phyloP scores from a whole-genome alignment of 2,113 vertebrate genomes.

The Notarius quadriscutis region DNA sequence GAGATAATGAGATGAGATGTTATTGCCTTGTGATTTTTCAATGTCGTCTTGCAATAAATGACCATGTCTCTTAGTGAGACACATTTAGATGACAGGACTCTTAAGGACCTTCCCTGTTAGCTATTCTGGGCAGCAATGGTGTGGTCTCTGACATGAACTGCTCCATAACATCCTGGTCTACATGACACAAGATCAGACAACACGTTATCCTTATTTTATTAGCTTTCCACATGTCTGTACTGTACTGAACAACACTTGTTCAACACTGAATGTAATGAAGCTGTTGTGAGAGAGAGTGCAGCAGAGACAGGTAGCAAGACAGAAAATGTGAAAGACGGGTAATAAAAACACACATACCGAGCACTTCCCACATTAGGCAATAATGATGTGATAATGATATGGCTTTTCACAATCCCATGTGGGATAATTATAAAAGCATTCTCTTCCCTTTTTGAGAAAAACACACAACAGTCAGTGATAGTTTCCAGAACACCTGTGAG shows the following conservation, averaged over 20 bases:
- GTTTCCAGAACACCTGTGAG: neutral
- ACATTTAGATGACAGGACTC: slow-evolving; percentile 24
- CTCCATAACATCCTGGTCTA: neutral
- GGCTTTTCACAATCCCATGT: slow-evolving; percentile 3
- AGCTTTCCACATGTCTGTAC: neutral
- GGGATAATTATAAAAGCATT: slow-evolving; percentile 20
- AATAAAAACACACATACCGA: slow-evolving; percentile 5
- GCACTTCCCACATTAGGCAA: neutral
- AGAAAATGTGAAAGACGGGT: neutral
- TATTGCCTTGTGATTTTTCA: neutral
- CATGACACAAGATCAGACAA: neutral
- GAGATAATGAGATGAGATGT: no score
- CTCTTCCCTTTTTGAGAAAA: neutral
- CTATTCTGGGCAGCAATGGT: neutral
- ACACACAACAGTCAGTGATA: neutral
- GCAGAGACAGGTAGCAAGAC: neutral
- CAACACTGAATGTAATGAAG: neutral
- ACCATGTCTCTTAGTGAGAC: neutral
- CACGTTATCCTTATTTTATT: neutral
- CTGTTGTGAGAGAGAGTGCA: neutral
- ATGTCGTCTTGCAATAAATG: slow-evolving; percentile 10
- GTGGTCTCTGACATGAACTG: neutral
- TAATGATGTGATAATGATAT: slow-evolving; percentile 40
- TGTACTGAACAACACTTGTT: no score
- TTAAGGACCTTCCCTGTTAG: slow-evolving; percentile 13